Base-by-base conservation (phyloP, 1,140 invertebrate species). In the Drosophila repletoides region DNA sequence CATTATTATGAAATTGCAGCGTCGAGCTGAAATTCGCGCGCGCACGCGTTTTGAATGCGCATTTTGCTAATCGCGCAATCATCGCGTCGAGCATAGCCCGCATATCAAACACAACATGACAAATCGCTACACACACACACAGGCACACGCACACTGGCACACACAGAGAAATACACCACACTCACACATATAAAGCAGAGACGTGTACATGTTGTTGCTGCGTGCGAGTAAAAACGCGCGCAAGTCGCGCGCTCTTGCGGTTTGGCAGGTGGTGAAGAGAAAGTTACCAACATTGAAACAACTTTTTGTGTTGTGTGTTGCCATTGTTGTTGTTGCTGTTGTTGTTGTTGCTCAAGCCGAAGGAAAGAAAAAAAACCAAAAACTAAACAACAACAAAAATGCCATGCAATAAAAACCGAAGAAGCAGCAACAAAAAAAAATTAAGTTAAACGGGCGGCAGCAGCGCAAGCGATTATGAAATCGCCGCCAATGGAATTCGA, bases 251-350 rank as follows among this genome's bases (percentile, higher is more conserved):
- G 46, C 61, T 59, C 28, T n/a, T 45, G 55, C 36, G 41, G 51
- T 31, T 36, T 68, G 64, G 65, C 71, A 74, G 71, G 71, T 74
- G 75, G 76, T 86, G 77, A 74, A 76, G 80, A 86, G 80, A 86
- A 86, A 86, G 80, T 86, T 86, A 77, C 73, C 79, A 84, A 60
- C 80, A 84, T 84, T 83, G 80, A 84, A 84, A 75, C 79, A 73
- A 86, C 80, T 83, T 79, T 83, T 79, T 79, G 69, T 73, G 68
- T 61, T 12, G 5, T 67, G 63, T 51, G 59, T 52, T 73, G 67
- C 67, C 63, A 72, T 83, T 76, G 79, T 77, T 84, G 61, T 59
- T 61, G 76, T 59, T 71, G 69, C 48, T 55, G n/a, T n/a, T n/a
- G n/a, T n/a, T 41, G 59, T 58, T 61, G 76, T 59, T 71, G 69